phyloP scores from a whole-genome alignment of 2,888 invertebrate genomes.

The Netelia inedita region DNA sequence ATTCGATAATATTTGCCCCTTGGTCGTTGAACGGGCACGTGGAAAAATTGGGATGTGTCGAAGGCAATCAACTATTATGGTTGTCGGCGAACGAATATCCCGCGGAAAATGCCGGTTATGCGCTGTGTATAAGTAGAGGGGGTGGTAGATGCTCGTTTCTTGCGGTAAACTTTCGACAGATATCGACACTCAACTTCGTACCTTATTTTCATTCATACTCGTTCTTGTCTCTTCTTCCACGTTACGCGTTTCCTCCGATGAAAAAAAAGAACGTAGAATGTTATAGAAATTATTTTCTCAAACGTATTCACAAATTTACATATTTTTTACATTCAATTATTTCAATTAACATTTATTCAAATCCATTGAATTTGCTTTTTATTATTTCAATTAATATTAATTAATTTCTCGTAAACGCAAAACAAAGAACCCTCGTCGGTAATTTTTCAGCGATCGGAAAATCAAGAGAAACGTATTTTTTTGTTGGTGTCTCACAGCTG shows the following conservation, averaged over 20 bases:
- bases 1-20: conserved; percentile 60
- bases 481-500: conserved; percentile 1
- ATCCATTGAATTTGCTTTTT: neutral
- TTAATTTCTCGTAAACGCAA: neutral
- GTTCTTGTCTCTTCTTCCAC: conserved; percentile 13
- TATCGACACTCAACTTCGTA: conserved; percentile 76
- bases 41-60: conserved; percentile 66
- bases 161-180: conserved; percentile 78
- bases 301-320: too few species aligned
- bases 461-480: conserved; percentile 14
- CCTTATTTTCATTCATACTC: conserved; percentile 80
- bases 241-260: conserved; percentile 25
- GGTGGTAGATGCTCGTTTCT: conserved; percentile 72
- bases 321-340: neutral
- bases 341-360: conserved; percentile 28
- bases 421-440: neutral
- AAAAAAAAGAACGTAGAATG: too few species aligned
- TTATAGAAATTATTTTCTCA: too few species aligned
- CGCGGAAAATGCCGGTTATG: conserved; percentile 45
- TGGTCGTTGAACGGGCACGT: conserved; percentile 49
- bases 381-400: neutral
- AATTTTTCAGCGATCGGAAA: neutral
- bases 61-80: conserved; percentile 68
- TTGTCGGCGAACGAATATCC: conserved; percentile 58
- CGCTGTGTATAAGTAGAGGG: conserved; percentile 39